Percentiles rank a stretch among this genome's conserved stretches.
Conservation (phyloP, 2,113 vertebrate genomes). For the pig (Sus scrofa) region T2T-Sscrofa CM000823.6:23509001-23509500, state of each 20-base stretch:
- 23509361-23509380: too few species aligned
- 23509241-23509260: neutral
- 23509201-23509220: neutral
- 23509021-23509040: rapidly evolving
- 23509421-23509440: too few species aligned
- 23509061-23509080: neutral
- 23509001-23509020: neutral
- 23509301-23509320: too few species aligned
- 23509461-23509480: too few species aligned
- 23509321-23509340: too few species aligned
- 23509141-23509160: neutral
- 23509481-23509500: too few species aligned
- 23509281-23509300: conserved; percentile 31
- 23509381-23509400: too few species aligned
- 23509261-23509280: neutral
- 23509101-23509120: neutral
- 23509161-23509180: neutral
- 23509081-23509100: neutral
- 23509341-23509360: too few species aligned
- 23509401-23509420: too few species aligned
- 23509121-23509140: neutral
- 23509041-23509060: neutral
- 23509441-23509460: too few species aligned
- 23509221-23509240: neutral
- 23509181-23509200: neutral